Base-by-base conservation (phyloP, 1,140 invertebrate species). In the Luehdorfia chinensis region DNA sequence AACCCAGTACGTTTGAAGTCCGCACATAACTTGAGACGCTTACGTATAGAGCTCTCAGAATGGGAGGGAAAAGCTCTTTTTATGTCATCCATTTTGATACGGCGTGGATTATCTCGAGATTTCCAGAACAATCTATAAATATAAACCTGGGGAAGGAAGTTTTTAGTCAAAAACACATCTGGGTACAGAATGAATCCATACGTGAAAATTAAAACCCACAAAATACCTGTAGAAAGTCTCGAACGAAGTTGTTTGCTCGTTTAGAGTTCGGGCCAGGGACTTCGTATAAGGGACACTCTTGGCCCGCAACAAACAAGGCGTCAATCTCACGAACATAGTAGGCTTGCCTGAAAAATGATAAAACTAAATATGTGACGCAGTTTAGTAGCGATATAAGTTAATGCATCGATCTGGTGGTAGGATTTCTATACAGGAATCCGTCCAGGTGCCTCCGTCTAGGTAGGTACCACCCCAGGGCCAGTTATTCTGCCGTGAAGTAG, bases 251-350 rank as follows among this genome's bases (percentile, higher is more conserved):
- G 73, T 99, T 99, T 0, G 98, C 97, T 56, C 96, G 88, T 79
- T 99, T 99, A 0, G 98, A 99, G 87, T 99, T 99, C 0, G 98
- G 98, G 11, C 97, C 97, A 0, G 98, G 98, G 2, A 99, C 98
- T 91, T 99, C 98, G 74, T 96, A 98, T 0, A 99, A 79, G 0
- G 98, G 98, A 87, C 97, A 98, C 66, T 98, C 91, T 87, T 99
- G 98, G 0, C 98, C 98, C 25, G 96, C 95, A 4, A 94, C 92
- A 74, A 96, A 99, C 2, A 99, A 73, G 0, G 93, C 91, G 65
- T 98, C 95, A 2, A 97, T 88, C 77, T 97, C 95, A 33, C 98
- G 90, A 32, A 99, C 93, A 66, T 91, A 98, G 85, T 96, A 98
- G 51, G 94, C 94, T 80, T 92, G 93, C 19, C 95, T 92, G 59